Conservation (phyloP, 2,797 vertebrate genomes). For the Sebastes itinus region DNA sequence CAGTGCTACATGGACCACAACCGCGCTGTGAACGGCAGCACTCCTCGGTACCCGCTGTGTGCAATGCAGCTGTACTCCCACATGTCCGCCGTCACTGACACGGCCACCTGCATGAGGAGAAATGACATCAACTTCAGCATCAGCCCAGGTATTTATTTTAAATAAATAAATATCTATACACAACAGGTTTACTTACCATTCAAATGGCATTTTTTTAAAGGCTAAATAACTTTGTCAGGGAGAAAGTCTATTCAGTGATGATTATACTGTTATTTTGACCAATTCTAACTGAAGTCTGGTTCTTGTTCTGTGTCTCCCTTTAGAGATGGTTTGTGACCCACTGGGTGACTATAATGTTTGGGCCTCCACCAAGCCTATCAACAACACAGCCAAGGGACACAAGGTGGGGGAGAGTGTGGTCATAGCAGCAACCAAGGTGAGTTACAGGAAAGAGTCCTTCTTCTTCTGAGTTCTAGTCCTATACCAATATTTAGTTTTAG, state of each 20-base stretch:
- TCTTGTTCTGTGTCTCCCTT: background rate
- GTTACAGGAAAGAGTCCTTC: slow-evolving; percentile 28
- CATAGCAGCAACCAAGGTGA: slow-evolving; percentile 88
- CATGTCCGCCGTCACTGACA: slow-evolving; percentile 93
- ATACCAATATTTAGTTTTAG: background rate
- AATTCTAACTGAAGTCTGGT: background rate
- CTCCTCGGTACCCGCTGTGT: slow-evolving; percentile 88
- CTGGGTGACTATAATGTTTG: slow-evolving; percentile 90
- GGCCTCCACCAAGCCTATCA: slow-evolving; percentile 86
- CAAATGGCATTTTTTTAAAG: background rate
- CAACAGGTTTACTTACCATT: background rate
- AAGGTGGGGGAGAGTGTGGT: slow-evolving; percentile 79
- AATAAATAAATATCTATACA: background rate
- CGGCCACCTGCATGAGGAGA: slow-evolving; percentile 94
- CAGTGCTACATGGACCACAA: slow-evolving; percentile 91
- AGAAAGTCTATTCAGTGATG: background rate
- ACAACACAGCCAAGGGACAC: slow-evolving; percentile 81
- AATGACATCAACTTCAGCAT: slow-evolving; percentile 89
- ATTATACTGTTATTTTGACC: background rate
- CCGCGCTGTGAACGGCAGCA: slow-evolving; percentile 69
- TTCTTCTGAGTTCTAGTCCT: background rate
- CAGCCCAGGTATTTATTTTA: slow-evolving; percentile 85
- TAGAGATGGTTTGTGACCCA: slow-evolving; percentile 91
- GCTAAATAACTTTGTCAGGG: background rate
- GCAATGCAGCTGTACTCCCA: slow-evolving; percentile 96